Conservation (phyloP, 2,113 vertebrate species). For the Aptenodytes patagonicus region DNA sequence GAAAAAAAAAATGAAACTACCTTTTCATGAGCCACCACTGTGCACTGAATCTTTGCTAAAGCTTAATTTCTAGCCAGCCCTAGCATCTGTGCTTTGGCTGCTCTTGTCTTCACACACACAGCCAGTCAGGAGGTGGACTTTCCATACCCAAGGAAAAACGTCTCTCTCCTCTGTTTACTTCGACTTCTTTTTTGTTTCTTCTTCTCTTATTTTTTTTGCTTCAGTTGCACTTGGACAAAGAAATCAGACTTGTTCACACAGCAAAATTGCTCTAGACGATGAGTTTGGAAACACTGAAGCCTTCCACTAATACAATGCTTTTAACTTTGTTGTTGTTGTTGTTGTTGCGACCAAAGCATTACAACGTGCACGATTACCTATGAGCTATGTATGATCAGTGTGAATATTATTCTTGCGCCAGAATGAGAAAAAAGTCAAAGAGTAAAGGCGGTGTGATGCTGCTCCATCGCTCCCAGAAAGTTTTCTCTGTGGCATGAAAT, state of each 20-base stretch:
- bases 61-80: neutral
- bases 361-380: fast-evolving
- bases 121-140: neutral
- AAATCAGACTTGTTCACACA: neutral
- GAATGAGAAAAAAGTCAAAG: neutral
- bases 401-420: neutral
- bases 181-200: too few species aligned
- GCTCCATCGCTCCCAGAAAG: neutral
- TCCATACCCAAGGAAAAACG: neutral
- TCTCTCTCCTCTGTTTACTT: neutral
- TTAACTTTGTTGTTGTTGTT: neutral
- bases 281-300: neutral
- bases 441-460: neutral
- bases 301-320: neutral
- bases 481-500: neutral
- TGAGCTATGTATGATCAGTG: neutral
- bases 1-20: neutral
- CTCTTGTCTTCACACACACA: neutral
- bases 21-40: neutral
- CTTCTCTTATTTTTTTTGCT: neutral
- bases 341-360: neutral
- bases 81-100: neutral
- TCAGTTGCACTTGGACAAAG: neutral
- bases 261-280: fast-evolving
- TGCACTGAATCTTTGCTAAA: neutral